phyloP scores from a whole-genome alignment of 2,113 vertebrate genomes.

The Meriones unguiculatus region DNA sequence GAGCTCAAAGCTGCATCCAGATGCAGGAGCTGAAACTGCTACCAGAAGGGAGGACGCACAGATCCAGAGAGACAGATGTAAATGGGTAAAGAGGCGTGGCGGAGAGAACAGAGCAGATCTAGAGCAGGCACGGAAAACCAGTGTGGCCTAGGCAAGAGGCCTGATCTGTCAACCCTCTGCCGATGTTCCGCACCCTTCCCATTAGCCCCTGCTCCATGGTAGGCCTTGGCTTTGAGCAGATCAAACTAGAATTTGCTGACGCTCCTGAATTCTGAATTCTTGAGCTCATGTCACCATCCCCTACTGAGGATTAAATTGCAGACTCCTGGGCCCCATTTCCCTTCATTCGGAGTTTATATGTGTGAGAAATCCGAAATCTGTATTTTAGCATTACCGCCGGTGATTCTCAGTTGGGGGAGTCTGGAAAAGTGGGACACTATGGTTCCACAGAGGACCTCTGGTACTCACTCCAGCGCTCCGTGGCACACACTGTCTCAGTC shows the following conservation, averaged over 20 bases:
- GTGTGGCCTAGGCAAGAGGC: accelerated
- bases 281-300: not conserved
- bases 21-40: not conserved
- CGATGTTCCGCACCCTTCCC: not conserved
- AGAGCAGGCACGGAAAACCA: not conserved
- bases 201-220: no score
- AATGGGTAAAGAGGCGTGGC: not conserved
- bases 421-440: not conserved
- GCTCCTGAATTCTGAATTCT: not conserved
- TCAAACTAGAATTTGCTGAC: not conserved
- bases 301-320: not conserved
- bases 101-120: not conserved
- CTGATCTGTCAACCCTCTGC: not conserved
- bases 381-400: not conserved
- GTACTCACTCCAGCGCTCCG: no score
- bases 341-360: not conserved
- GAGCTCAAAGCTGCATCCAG: not conserved
- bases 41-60: not conserved
- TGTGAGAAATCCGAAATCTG: not conserved
- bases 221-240: not conserved
- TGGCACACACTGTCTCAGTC: not conserved
- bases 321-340: not conserved
- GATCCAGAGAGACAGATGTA: not conserved
- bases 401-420: not conserved
- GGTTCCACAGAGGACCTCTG: not conserved